Conservation (phyloP, 2,888 invertebrate genomes). For the Nomada goodeniana region DNA sequence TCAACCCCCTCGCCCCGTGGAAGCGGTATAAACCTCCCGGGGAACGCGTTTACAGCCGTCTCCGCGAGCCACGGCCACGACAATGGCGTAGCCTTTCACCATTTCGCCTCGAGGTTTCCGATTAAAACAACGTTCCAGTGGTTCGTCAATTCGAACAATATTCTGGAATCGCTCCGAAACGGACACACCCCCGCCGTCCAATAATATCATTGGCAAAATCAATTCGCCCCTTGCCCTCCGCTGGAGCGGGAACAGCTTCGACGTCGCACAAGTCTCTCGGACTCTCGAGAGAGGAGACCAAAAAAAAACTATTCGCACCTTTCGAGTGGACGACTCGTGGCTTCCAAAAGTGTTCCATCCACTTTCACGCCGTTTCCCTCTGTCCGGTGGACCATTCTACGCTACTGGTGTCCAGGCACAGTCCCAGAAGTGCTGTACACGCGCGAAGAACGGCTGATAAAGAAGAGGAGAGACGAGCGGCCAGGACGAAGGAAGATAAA, state of each 20-base stretch:
- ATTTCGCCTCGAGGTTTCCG: not conserved
- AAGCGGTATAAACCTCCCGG: conserved; percentile 49
- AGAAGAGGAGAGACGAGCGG: conserved; percentile 17
- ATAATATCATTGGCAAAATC: too few species aligned
- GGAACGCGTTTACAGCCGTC: conserved; percentile 54
- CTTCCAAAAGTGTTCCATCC: not conserved
- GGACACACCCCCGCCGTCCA: too few species aligned
- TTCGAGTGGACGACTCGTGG: not conserved
- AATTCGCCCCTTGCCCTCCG: too few species aligned
- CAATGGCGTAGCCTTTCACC: conserved; percentile 57
- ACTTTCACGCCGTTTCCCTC: conserved; percentile 4
- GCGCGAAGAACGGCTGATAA: conserved; percentile 40
- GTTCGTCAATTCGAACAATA: too few species aligned
- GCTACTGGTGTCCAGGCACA: conserved; percentile 57
- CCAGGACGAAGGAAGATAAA: too few species aligned
- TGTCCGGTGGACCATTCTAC: conserved; percentile 45
- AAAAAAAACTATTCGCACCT: not conserved
- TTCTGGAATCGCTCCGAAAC: too few species aligned
- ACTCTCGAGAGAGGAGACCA: not conserved
- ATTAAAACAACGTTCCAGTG: too few species aligned
- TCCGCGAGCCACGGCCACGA: conserved; percentile 59
- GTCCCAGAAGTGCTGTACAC: conserved; percentile 60
- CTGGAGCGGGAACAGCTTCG: too few species aligned
- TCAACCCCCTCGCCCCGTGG: conserved; percentile 45
- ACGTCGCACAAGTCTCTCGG: too few species aligned